Percentiles rank a stretch among this genome's conserved stretches.
Conservation (phyloP, 2,888 invertebrate genomes). For the Anaspis maculata region DNA sequence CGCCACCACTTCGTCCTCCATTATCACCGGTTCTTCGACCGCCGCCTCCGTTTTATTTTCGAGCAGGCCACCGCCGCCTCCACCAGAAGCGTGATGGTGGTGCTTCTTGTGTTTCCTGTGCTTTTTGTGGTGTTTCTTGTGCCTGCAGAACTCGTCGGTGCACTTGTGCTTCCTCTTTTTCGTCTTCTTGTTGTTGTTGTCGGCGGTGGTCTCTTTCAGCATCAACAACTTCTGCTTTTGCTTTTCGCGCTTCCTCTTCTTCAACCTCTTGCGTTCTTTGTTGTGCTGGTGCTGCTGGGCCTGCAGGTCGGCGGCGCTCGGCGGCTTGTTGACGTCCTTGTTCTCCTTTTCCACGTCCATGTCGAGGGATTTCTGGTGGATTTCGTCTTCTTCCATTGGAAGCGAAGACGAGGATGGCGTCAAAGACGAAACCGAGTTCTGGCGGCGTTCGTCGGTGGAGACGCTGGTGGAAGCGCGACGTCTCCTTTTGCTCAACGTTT, state of each 20-base stretch:
- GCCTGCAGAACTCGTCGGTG: slow-evolving; percentile 60
- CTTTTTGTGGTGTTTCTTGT: slow-evolving; percentile 68
- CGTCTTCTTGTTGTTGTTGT: slow-evolving; percentile 44
- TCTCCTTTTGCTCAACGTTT: slow-evolving; percentile 67
- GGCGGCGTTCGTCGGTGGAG: slow-evolving; percentile 41
- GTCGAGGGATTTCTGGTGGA: slow-evolving; percentile 8
- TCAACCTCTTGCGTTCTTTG: slow-evolving; percentile 57
- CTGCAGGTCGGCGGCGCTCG: slow-evolving; percentile 32
- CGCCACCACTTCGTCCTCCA: neutral
- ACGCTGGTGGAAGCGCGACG: slow-evolving; percentile 57
- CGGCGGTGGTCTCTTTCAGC: neutral
- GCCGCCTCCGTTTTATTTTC: neutral
- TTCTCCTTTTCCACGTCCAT: slow-evolving; percentile 24
- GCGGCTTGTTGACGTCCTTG: slow-evolving; percentile 28
- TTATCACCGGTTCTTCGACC: neutral
- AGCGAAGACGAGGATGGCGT: too few relatives aligned
- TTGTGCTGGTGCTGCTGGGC: too few relatives aligned
- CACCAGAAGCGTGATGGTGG: slow-evolving; percentile 51
- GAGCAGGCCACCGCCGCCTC: too few relatives aligned
- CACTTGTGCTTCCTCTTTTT: slow-evolving; percentile 64
- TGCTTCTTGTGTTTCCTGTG: slow-evolving; percentile 73
- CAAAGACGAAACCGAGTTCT: too few relatives aligned
- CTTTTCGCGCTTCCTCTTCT: slow-evolving; percentile 62
- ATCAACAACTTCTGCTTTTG: slow-evolving; percentile 42
- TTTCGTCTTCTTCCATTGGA: slow-evolving; percentile 2